Base-by-base conservation (phyloP, 23 tunicate species). In the Halocynthia aurantium region DNA sequence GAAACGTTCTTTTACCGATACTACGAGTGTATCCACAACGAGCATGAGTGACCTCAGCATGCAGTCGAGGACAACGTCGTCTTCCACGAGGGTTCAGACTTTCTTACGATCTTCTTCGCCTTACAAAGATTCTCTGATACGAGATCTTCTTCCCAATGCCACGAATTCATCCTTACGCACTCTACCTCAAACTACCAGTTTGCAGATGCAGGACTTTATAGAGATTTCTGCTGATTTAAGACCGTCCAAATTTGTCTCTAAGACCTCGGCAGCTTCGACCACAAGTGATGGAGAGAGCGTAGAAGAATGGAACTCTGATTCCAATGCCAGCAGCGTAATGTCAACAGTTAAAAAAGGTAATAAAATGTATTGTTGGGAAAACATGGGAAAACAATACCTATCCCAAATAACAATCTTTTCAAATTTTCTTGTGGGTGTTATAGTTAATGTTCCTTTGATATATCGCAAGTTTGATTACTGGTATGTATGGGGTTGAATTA, bases 81-180 rank as follows among this genome's bases (percentile, higher is more conserved):
- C 78, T 7, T 74, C 78, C 10, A 44, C 22, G 51, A 74, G 78
- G 6, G 56, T 53, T 52, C 20, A 64, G 31, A 74, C 31, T 18
- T 20, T 54, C 17, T n/a, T 74, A 49, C 55, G 62, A 56, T 74
- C 78, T 19, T 62, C 57, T 55, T 52, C 78, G 19, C 78, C 78
- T 51, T 22, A 54, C 50, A 74, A 17, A 56, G 78, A 74, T 10
- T 40, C 70, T 11, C 19, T 65, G 9, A 65, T 65, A 49, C 22
- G 19, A 65, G 70, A 65, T 65, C 31, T 65, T 20, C 5, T 65
- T 40, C 70, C 70, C 22, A 53, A 44, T 5, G 55, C 78, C 21
- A 44, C 6, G 8, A 74, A 64, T 56, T 44, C 56, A 7, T 53
- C 78, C 10, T 52, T 56, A 7, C 56, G 19, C 12, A 51, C 62